These are phyloP conservation scores for Chascanopsetta lugubris DNA, from an alignment of 2,113 vertebrate genomes.

Conservation along the genomic window DNA sequence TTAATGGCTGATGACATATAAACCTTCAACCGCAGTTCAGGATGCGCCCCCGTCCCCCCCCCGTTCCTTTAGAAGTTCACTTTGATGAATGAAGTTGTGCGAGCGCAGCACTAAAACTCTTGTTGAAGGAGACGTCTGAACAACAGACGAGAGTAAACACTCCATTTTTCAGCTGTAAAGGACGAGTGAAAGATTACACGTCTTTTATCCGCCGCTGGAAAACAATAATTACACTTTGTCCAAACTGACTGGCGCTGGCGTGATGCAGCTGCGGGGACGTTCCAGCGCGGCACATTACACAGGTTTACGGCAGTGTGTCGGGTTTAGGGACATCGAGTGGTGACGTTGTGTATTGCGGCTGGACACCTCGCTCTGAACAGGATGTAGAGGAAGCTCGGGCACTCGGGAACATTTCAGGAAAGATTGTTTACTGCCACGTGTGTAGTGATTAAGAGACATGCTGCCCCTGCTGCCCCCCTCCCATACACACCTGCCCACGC, in stretches of 20 bases:
- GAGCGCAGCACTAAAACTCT: slow-evolving; percentile 6
- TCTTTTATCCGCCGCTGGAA: slow-evolving; percentile 8
- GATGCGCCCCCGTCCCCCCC: too few species aligned
- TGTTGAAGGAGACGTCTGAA: slow-evolving; percentile 29
- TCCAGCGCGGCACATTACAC: slow-evolving; percentile 28
- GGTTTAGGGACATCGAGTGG: too few species aligned
- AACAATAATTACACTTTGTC: slow-evolving; percentile 17
- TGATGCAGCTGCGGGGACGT: slow-evolving; percentile 4
- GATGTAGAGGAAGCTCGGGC: too few species aligned
- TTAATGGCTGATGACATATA: slow-evolving; percentile 58
- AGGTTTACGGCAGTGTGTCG: slow-evolving; percentile 33
- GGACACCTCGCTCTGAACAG: too few species aligned
- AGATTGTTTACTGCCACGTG: too few species aligned
- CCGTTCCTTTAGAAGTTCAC: slow-evolving; percentile 44
- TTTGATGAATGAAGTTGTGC: slow-evolving; percentile 58
- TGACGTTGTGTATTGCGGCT: too few species aligned
- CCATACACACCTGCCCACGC: too few species aligned
- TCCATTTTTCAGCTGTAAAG: background rate
- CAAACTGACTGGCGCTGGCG: slow-evolving; percentile 7
- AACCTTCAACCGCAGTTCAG: slow-evolving; percentile 47
- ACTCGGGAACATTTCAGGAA: too few species aligned
- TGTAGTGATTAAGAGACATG: too few species aligned
- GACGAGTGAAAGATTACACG: slow-evolving; percentile 1
- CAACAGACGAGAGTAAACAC: slow-evolving; percentile 12
- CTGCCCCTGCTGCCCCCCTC: too few species aligned